Evolutionary conservation across 53 echinoderm and acorn worm species (phyloP), one percentile per base, ranked within the genome.

Genomic region (Apostichopus leukothele): DNA sequence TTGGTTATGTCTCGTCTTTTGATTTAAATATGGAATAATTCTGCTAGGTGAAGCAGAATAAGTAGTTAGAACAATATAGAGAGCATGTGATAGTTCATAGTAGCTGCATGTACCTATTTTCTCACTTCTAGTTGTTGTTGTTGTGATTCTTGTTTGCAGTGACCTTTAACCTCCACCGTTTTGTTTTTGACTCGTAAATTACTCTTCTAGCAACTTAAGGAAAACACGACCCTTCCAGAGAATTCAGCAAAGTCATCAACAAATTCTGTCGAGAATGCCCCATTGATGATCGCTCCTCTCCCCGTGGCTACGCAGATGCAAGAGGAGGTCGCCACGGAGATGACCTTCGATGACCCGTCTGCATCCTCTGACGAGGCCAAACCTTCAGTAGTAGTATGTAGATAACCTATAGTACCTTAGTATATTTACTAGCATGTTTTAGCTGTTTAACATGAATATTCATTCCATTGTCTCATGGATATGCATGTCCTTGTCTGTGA

Each of bases 331-430:
- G 81, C 81, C 5, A 81, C 55, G 52, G 81, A 81, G 81, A 81
- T 81, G 55, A 81, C 59, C 81, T 59, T 59, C 26, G 39, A 39
- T 39, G 55, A 81, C 81, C 53, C 21, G 6, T 57, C 81, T 55
- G 22, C 81, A 81, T 81, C 9, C 19, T 59, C 59, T n/a, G 71
- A 71, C 55, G 55, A 81, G 81, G 16, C 81, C 60, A 81, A 9
- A 57, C 52, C 81, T 22, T 11, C 81, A 21, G n/a, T 59, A 81
- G 81, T 81, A 81, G 81, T 81, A 81, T 81, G 81, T 81, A 81
- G 81, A 21, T 59, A 51, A 81, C 81, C 51, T 27, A 39, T 10
- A 51, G 54, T 57, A 81, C 53, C 57, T 10, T 57, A 57, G 57
- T 57, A 57, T 57, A 39, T 57, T 57, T 57, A 57, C 57, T 57